phyloP scores from a whole-genome alignment of 2,113 vertebrate species.

The Trachemys scripta region DNA sequence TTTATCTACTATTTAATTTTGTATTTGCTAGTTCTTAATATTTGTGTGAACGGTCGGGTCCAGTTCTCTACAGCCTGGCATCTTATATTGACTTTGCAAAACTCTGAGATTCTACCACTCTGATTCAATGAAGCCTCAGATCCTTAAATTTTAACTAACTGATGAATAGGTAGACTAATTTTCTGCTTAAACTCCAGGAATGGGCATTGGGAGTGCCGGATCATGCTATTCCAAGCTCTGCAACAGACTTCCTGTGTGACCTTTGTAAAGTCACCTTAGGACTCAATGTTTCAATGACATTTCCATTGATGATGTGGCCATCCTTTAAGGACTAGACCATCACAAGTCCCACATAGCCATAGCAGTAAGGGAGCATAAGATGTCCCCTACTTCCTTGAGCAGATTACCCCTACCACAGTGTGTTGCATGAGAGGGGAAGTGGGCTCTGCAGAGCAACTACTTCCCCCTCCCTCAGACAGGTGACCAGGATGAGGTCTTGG shows the following conservation, averaged over 20 bases:
- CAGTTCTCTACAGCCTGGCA: not conserved
- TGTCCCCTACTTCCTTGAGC: not conserved
- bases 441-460: not conserved
- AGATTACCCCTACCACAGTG: not conserved
- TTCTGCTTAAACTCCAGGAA: not conserved
- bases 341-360: not conserved
- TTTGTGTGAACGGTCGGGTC: not conserved
- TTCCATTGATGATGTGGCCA: not conserved
- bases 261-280: not conserved
- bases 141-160: not conserved
- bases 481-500: no score
- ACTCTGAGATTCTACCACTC: not conserved
- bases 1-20: not conserved
- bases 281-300: not conserved
- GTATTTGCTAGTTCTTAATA: not conserved
- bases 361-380: not conserved
- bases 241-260: not conserved
- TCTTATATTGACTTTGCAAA: not conserved
- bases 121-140: not conserved
- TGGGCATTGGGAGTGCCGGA: not conserved
- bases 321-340: not conserved
- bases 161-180: not conserved
- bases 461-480: not conserved
- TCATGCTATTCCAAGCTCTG: not conserved
- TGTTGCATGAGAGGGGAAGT: not conserved